Base-by-base conservation (phyloP, 2,888 invertebrate genomes). In the Epinotia nisella region DNA sequence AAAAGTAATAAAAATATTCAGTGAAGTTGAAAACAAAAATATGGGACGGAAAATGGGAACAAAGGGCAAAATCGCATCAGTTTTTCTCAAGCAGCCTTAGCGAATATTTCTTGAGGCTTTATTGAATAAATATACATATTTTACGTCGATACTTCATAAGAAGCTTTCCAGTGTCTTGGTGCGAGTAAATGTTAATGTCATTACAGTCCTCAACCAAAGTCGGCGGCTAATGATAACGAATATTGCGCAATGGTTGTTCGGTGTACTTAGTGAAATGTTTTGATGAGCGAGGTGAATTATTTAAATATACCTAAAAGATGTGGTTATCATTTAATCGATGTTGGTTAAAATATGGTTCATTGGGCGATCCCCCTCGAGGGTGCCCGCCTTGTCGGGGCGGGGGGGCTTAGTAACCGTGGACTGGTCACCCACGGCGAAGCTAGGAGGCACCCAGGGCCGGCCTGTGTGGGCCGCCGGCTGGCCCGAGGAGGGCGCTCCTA, bases 101-200 rank as follows among this genome's bases (percentile, higher is more conserved):
- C 81, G 87, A 85, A 88, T 87, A 89, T 88, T 90, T 87, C 89
- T 89, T 84, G 87, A 82, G 86, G 84, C 83, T 89, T 90, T 90
- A 88, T 90, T 89, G 89, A 90, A 90, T 89, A 90, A 89, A 90
- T 90, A 87, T 89, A 90, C 89, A 89, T 90, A 90, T 89, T 86
- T 88, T 80, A 82, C 83, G 87, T 84, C 86, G 84, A 85, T 86
- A 84, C 81, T 80, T 82, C 81, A 80, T 80, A 83, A 84, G 85
- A 84, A 83, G 85, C 82, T 88, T 87, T 84, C 81, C 82, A 84
- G 76, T 78, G 81, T 81, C 78, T 77, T 79, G 78, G 74, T 76
- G 74, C 65, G 76, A 76, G 77, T 77, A 76, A 78, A 79, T 78
- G 75, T 74, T 78, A 78, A 77, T 77, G 76, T 71, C 62, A 74